Evolutionary conservation across 1,140 invertebrate genomes (phyloP).

Genomic region (Helicoverpa zea): DNA sequence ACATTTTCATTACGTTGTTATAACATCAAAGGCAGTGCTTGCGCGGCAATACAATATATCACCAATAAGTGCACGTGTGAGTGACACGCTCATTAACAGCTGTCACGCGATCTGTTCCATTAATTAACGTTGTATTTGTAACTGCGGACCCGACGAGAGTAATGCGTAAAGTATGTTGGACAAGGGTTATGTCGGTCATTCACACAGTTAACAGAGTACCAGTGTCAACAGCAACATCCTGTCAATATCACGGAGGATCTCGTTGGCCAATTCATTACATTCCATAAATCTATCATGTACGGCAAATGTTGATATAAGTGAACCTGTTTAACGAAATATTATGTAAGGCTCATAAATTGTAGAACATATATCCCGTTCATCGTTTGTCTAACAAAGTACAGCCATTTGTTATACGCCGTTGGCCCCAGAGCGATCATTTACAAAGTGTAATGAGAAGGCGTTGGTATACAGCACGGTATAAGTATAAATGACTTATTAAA

Average conservation of each 20-base stretch:
- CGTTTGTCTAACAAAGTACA: conserved; percentile 22
- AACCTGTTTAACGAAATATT: neutral
- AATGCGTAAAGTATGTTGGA: conserved; percentile 19
- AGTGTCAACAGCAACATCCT: conserved; percentile 13
- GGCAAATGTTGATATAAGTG: neutral
- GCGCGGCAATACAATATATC: conserved; percentile 6
- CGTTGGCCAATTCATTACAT: neutral
- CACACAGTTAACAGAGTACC: neutral
- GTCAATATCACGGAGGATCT: neutral
- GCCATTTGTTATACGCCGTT: conserved; percentile 25
- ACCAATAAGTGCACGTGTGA: conserved; percentile 40
- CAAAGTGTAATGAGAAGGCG: conserved; percentile 26
- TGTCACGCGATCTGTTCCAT: conserved; percentile 36
- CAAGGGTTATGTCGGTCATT: conserved; percentile 1
- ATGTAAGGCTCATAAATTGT: neutral
- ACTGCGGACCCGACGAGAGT: conserved; percentile 17
- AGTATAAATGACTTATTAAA: conserved; percentile 45
- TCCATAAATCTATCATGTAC: neutral
- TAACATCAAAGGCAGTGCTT: conserved; percentile 28
- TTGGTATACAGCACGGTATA: conserved; percentile 5
- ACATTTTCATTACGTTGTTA: conserved; percentile 15
- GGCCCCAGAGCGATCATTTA: conserved; percentile 34
- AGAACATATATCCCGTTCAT: neutral
- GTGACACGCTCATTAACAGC: conserved; percentile 25
- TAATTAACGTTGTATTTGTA: conserved; percentile 23